Percentiles rank a stretch among this genome's conserved stretches.
Evolutionary conservation across 2,888 invertebrate species (phyloP).

Genomic region (Caenorhabditis sp.): DNA sequence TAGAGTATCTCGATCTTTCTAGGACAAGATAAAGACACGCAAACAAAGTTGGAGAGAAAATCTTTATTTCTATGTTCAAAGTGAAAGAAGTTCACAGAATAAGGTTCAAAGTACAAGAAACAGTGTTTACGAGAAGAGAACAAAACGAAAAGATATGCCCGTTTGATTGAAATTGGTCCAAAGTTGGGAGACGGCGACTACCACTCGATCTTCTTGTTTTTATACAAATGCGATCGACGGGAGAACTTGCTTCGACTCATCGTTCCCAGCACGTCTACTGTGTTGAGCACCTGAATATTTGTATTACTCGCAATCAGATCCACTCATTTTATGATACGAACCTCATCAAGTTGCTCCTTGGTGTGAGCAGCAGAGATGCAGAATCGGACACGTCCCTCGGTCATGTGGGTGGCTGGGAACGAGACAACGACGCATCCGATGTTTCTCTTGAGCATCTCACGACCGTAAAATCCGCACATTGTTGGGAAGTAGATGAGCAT

Average conservation of each 20-base stretch:
- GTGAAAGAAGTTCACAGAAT: not conserved
- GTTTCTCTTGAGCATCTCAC: slow-evolving; percentile 90
- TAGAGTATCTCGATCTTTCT: not conserved
- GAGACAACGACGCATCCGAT: slow-evolving; percentile 95
- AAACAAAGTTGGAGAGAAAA: too few relatives aligned
- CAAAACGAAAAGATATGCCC: slow-evolving; percentile 39
- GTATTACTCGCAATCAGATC: not conserved
- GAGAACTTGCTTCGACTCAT: slow-evolving; percentile 78
- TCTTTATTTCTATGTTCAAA: slow-evolving; percentile 28
- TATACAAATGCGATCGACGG: slow-evolving; percentile 75
- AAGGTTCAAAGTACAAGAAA: slow-evolving; percentile 4
- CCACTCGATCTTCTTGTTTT: slow-evolving; percentile 78
- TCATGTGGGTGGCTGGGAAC: slow-evolving; percentile 97
- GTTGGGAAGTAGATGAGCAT: slow-evolving; percentile 95
- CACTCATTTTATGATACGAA: slow-evolving; percentile 30
- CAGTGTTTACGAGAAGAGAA: slow-evolving; percentile 20
- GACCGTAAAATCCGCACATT: slow-evolving; percentile 93
- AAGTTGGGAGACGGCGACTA: slow-evolving; percentile 26
- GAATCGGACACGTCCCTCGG: slow-evolving; percentile 91
- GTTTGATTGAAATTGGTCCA: slow-evolving; percentile 25
- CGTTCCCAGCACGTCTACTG: slow-evolving; percentile 76
- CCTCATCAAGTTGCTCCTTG: slow-evolving; percentile 91
- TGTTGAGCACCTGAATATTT: slow-evolving; percentile 68
- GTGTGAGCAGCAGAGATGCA: slow-evolving; percentile 96
- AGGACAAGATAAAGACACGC: not conserved